Conservation (phyloP, 2,113 vertebrate genomes). For the Microcebus jonahi region DNA sequence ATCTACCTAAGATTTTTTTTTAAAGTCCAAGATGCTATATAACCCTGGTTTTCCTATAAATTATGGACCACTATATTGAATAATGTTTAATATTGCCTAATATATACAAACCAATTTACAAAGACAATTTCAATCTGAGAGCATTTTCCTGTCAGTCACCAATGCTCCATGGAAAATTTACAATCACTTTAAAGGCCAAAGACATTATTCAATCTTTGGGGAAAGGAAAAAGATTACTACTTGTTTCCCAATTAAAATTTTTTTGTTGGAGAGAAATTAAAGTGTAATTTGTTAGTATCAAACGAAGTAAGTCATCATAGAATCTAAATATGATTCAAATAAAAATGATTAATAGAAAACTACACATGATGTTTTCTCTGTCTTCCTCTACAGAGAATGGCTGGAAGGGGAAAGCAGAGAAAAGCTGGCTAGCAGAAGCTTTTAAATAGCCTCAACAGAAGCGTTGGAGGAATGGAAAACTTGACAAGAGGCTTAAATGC, state of each 20-base stretch:
- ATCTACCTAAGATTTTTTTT: neutral
- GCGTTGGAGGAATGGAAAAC: conserved; percentile 51
- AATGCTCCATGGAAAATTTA: conserved; percentile 52
- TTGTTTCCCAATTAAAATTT: conserved; percentile 77
- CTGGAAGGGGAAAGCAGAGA: conserved; percentile 66
- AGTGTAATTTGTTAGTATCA: conserved; percentile 80
- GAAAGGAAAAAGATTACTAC: conserved; percentile 49
- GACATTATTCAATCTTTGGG: conserved; percentile 62
- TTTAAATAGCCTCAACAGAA: conserved; percentile 62
- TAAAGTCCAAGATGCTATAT: neutral
- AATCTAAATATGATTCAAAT: conserved; percentile 63
- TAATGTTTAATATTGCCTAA: conserved; percentile 45
- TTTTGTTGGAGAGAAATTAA: conserved; percentile 80
- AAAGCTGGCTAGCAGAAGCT: conserved; percentile 70
- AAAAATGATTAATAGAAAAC: conserved; percentile 71
- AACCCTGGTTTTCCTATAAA: conserved; percentile 11
- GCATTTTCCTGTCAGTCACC: conserved; percentile 34
- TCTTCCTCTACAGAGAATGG: conserved; percentile 65
- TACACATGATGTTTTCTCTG: conserved; percentile 68
- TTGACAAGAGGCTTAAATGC: conserved; percentile 50
- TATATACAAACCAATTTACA: conserved; percentile 47
- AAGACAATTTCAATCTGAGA: conserved; percentile 55
- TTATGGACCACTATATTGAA: conserved; percentile 34
- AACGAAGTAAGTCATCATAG: conserved; percentile 48
- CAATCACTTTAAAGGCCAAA: conserved; percentile 65